These are phyloP conservation scores for Tragelaphus scriptus DNA, from an alignment of 2,113 vertebrate genomes.

Conservation along the genomic window DNA sequence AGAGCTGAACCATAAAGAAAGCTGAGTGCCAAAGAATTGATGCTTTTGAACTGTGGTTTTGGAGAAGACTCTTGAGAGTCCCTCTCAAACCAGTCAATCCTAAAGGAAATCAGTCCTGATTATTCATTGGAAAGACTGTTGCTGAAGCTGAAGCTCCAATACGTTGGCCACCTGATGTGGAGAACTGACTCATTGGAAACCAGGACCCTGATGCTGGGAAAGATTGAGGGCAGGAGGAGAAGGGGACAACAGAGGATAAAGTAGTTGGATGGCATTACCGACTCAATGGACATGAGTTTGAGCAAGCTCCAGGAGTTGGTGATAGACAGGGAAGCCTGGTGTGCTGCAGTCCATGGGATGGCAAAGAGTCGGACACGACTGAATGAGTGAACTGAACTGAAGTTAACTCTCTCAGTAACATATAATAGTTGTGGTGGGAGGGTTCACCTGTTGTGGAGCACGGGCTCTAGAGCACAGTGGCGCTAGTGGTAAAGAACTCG, in stretches of 20 bases:
- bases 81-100: background rate
- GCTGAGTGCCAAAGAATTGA: background rate
- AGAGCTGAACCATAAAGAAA: background rate
- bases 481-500: background rate
- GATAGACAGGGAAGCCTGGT: background rate
- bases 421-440: background rate
- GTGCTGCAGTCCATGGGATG: background rate
- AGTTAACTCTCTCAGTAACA: background rate
- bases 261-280: background rate
- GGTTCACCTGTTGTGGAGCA: background rate
- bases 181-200: background rate
- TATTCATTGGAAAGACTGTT: background rate
- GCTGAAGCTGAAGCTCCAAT: background rate
- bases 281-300: background rate
- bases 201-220: background rate
- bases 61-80: background rate
- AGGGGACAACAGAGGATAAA: background rate
- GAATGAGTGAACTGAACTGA: background rate
- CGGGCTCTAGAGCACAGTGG: background rate
- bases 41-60: background rate
- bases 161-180: background rate
- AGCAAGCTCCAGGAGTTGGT: background rate
- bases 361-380: background rate
- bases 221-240: background rate
- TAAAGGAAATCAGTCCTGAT: background rate